phyloP scores from a whole-genome alignment of 2,113 vertebrate species.

The Anoplopoma fimbria region DNA sequence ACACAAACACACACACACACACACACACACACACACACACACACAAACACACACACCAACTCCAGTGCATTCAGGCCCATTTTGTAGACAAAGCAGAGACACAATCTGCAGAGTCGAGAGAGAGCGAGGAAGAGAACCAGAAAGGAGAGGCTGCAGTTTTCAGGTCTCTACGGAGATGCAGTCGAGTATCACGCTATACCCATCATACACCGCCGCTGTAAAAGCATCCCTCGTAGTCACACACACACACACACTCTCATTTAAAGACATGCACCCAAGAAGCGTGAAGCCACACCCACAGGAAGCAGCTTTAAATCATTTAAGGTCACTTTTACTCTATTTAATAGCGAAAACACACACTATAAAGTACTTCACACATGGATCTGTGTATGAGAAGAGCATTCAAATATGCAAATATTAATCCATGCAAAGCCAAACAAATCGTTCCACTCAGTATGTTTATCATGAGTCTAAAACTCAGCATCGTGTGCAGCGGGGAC shows the following conservation, averaged over 20 bases:
- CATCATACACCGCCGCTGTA: slow-evolving; percentile 51
- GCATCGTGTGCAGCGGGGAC: slow-evolving; percentile 2
- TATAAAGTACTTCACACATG: neutral
- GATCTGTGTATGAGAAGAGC: neutral
- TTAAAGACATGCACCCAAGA: neutral
- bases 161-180: slow-evolving; percentile 56
- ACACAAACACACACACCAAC: slow-evolving; percentile 12
- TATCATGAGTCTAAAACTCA: neutral
- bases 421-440: neutral
- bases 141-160: slow-evolving; percentile 62
- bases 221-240: slow-evolving; percentile 36
- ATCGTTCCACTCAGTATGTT: neutral
- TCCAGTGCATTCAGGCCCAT: slow-evolving; percentile 12
- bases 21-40: slow-evolving; percentile 6
- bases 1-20: neutral
- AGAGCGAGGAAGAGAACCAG: slow-evolving; percentile 35
- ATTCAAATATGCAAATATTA: neutral
- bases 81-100: slow-evolving; percentile 56
- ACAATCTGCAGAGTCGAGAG: slow-evolving; percentile 43
- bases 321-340: neutral
- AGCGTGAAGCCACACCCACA: neutral
- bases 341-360: no score
- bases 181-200: slow-evolving; percentile 48
- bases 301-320: neutral
- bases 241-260: neutral